Evolutionary conservation across 2,797 vertebrate species (phyloP), one percentile per base, ranked within the genome.

Genomic region (Tympanoctomys barrerae): DNA sequence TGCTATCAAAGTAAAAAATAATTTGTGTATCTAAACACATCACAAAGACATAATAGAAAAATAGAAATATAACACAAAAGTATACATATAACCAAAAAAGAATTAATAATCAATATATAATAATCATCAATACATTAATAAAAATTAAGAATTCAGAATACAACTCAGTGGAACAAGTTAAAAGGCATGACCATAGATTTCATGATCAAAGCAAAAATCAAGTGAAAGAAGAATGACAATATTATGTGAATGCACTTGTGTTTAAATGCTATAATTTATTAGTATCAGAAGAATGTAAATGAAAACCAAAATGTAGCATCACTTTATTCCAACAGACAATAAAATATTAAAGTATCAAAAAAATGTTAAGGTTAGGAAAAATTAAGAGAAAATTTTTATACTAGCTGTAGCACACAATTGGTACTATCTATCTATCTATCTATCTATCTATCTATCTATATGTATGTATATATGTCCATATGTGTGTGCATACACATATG

Each of bases 41-140:
- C 49, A 61, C n/a, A 80, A 73, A 24, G 26, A 57, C 6, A 28
- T 3, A 68, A 24, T 61, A 83, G 42, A 87, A 96, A 82, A 14
- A 61, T 73, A 42, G 89, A 90, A 89, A 82, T 70, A 88, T 52
- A 87, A 95, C 57, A 39, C 46, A 86, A 86, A 79, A 78, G 7
- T 22, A 57, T 4, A 68, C 46, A 84, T 75, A 70, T 12, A 84
- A 90, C 4, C 54, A 87, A 66, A 95, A 95, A 66, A 83, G 5
- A 39, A 49, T 77, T 62, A 62, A 18, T 57, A 73, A 52, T 85
- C 7, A 87, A 84, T 39, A 79, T 14, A 75, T 21, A n/a, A 33
- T 33, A 83, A 95, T 80, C 13, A 31, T 83, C 24, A 95, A 21
- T 68, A 24, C 62, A n/a, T 57, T 61, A 36, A 3, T 78, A 86